These are phyloP conservation scores for Harpagoxenus sublaevis DNA, from an alignment of 2,888 invertebrate genomes.

Conservation along the genomic window DNA sequence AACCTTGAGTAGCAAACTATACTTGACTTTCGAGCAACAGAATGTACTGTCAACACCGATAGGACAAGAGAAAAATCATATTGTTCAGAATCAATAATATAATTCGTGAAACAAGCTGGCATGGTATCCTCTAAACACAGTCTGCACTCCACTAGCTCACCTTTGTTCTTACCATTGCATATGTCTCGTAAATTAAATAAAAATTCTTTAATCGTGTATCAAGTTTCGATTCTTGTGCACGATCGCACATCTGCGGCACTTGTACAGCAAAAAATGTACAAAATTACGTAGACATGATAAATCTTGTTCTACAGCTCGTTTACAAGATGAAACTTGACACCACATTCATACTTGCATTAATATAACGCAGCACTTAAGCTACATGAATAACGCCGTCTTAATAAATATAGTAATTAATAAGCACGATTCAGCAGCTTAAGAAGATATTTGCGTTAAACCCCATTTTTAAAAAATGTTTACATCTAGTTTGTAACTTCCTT, in stretches of 20 bases:
- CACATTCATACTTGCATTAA: conserved; percentile 79
- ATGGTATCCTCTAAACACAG: conserved; percentile 86
- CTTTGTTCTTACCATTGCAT: conserved; percentile 84
- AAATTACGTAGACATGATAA: conserved; percentile 47
- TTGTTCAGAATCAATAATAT: conserved; percentile 77
- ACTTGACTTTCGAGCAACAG: conserved; percentile 81
- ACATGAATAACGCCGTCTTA: conserved; percentile 82
- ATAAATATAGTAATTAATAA: conserved; percentile 82
- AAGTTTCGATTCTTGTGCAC: conserved; percentile 77
- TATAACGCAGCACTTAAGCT: conserved; percentile 80
- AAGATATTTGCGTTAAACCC: conserved; percentile 80
- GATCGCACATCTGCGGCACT: not conserved
- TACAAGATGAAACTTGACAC: conserved; percentile 78
- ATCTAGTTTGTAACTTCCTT: conserved; percentile 67
- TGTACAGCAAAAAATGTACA: conserved; percentile 44
- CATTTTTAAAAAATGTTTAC: conserved; percentile 62
- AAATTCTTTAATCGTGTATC: conserved; percentile 76
- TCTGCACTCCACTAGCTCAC: conserved; percentile 86
- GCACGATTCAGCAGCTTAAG: conserved; percentile 79
- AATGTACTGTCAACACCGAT: conserved; percentile 81
- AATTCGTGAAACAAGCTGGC: conserved; percentile 84
- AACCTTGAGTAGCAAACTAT: conserved; percentile 74
- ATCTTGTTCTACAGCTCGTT: conserved; percentile 46
- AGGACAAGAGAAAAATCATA: conserved; percentile 84
- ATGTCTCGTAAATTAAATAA: conserved; percentile 82